Evolutionary conservation across 2,113 vertebrate genomes (phyloP), one percentile per base, ranked within the genome.

Genomic region (Rhagologus leucostigma): DNA sequence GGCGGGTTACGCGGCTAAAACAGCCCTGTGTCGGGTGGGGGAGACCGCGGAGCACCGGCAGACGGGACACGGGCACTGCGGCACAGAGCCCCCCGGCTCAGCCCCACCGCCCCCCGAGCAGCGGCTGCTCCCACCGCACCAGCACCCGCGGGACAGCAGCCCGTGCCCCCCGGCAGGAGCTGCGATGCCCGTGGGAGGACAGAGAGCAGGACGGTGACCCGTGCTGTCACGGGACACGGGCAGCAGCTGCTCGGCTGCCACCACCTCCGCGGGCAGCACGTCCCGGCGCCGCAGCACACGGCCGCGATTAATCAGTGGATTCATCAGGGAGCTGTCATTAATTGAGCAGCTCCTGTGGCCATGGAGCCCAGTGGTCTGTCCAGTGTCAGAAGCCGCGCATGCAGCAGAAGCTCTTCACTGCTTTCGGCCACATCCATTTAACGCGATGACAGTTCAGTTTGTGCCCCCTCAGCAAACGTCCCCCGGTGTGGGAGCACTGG

Each of bases 401-500:
- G 80, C 39, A 24, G 55, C 87, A 22, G 90, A 86, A 55, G 87
- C 49, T 26, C 67, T 44, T 15, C 1, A 0, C 11, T 37, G 29
- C 60, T 73, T 39, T 39, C 5, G 24, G 89, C 53, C 89, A 5
- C 83, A 56, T 56, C 76, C 23, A 16, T 67, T n/a, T 19, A 46
- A 47, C 9, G 6, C 10, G 7, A 4, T 83, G 44, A 62, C 85
- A 24, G 39, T 16, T 75, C 77, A 0, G 49, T 47, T 37, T 52
- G 14, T 85, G 95, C 94, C 92, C 93, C 93, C 93, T 89, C 91
- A 91, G 92, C 94, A 65, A 94, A 73, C 86, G 42, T 94, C 91
- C 87, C 91, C 77, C 89, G 68, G 77, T 22, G 89, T 85, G 92
- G 93, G 94, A 81, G 78, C 74, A 74, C 70, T 33, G 80, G 87